Percentiles rank a stretch among this genome's conserved stretches.
These are phyloP conservation scores for Trissolcus brochymenae DNA, from an alignment of 2,888 invertebrate species.

Conservation along the genomic window DNA sequence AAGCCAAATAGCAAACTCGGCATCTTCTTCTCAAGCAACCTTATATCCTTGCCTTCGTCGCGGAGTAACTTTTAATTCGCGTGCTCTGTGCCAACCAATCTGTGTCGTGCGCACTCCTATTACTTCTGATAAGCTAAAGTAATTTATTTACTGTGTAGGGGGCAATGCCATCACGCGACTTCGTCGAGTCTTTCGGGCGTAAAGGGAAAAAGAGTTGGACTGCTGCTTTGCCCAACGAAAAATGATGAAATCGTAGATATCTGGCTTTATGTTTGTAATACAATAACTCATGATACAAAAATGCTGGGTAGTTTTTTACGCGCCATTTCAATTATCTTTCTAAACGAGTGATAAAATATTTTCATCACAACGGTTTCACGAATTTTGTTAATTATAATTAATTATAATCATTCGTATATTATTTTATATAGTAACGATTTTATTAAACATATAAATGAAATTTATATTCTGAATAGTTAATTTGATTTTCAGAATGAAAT, in stretches of 20 bases:
- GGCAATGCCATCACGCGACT: conserved; percentile 75
- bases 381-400: too few relatives aligned
- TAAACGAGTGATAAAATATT: too few relatives aligned
- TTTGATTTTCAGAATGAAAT: too few relatives aligned
- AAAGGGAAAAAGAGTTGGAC: conserved; percentile 47
- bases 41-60: conserved; percentile 52
- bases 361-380: too few relatives aligned
- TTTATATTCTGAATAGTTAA: too few relatives aligned
- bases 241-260: conserved; percentile 49
- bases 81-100: conserved; percentile 75
- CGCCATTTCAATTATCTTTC: neutral
- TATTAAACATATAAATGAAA: too few relatives aligned
- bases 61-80: conserved; percentile 75
- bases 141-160: conserved; percentile 74
- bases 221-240: conserved; percentile 42
- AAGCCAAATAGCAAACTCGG: conserved; percentile 33
- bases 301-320: neutral
- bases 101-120: conserved; percentile 75
- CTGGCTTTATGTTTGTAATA: conserved; percentile 20
- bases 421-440: too few relatives aligned
- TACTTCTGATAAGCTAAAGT: conserved; percentile 75
- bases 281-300: conserved; percentile 29
- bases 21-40: conserved; percentile 42
- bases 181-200: conserved; percentile 57
- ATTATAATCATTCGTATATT: too few relatives aligned